phyloP scores from a whole-genome alignment of 2,888 invertebrate genomes.

The Chromoteleia sp. region DNA sequence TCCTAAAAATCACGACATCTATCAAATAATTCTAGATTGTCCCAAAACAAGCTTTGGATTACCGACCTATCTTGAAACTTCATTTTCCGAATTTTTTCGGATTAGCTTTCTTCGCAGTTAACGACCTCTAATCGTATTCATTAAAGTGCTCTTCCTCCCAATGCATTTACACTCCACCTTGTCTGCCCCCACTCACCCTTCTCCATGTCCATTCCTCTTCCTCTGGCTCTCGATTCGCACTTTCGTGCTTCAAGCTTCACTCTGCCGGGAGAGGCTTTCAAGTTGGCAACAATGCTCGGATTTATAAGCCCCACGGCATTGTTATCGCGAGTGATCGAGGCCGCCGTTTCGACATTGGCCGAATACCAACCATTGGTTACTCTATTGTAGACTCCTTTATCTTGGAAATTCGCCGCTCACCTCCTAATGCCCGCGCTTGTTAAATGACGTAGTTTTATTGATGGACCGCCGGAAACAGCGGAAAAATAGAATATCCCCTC shows the following conservation, averaged over 20 bases:
- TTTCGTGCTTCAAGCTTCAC: conserved; percentile 71
- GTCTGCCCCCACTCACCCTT: conserved; percentile 19
- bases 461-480: conserved; percentile 77
- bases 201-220: conserved; percentile 74
- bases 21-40: too few species aligned
- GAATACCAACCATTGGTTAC: conserved; percentile 84
- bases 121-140: conserved; percentile 83
- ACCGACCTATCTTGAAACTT: neutral
- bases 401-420: conserved; percentile 82
- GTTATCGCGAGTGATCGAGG: conserved; percentile 84
- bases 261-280: conserved; percentile 78
- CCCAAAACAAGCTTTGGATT: neutral
- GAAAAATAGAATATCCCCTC: conserved; percentile 66
- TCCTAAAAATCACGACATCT: too few species aligned
- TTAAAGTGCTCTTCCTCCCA: conserved; percentile 81
- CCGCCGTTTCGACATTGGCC: conserved; percentile 83
- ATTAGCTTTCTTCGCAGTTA: conserved; percentile 82
- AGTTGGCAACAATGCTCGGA: conserved; percentile 84
- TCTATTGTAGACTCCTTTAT: conserved; percentile 83
- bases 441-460: conserved; percentile 84
- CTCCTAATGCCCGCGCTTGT: conserved; percentile 76
- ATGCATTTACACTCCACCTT: conserved; percentile 82
- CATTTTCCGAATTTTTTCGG: conserved; percentile 73
- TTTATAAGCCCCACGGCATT: conserved; percentile 84
- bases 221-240: conserved; percentile 68